Base-by-base conservation (phyloP, 2,113 vertebrate species). In the Zeus faber region DNA sequence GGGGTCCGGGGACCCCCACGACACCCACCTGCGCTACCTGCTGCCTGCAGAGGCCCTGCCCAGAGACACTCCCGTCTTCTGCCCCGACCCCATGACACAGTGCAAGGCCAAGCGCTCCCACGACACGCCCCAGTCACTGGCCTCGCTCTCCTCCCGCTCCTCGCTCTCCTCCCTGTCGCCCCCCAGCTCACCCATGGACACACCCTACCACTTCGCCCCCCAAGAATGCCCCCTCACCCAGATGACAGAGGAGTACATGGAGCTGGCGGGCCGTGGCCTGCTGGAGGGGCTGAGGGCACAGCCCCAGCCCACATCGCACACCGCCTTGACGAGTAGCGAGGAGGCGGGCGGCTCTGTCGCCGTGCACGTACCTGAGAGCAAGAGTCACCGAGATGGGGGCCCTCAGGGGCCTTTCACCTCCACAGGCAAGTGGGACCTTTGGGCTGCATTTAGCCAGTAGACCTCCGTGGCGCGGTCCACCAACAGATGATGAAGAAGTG, bases 111-210 rank as follows among this genome's bases (percentile, higher is more conserved):
- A 94, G 58, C 90, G 92, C 48, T 94, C 91, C 17, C 89, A 96
- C 59, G 95, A 99, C 70, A 94, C 95, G 0, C 96, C 96, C 0
- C 95, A 96, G 84, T 98, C 96, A 2, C 81, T 99, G 72, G 93
- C 96, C 0, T 98, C 96, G 1, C 82, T 98, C 51, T 98, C 95
- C 1, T 99, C 96, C 0, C 92, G 96, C 16, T 99, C 97, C 27
- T 99, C 96, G 4, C 88, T 98, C 37, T 99, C 97, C 5, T 99
- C 97, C 0, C 48, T 99, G 54, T 99, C 97, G 0, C 97, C 97
- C 3, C 96, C 96, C 6, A 95, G 95, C 85, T 99, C 97, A 0
- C 97, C 97, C 51, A 87, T 98, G 90, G 97, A 99, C 77, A 97
- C 94, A 0, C 93, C 96, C 0, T 96, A 95, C 80, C 93, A 93